These are phyloP conservation scores for Microtus ochrogaster DNA, from an alignment of 2,113 vertebrate genomes.

Conservation along the genomic window DNA sequence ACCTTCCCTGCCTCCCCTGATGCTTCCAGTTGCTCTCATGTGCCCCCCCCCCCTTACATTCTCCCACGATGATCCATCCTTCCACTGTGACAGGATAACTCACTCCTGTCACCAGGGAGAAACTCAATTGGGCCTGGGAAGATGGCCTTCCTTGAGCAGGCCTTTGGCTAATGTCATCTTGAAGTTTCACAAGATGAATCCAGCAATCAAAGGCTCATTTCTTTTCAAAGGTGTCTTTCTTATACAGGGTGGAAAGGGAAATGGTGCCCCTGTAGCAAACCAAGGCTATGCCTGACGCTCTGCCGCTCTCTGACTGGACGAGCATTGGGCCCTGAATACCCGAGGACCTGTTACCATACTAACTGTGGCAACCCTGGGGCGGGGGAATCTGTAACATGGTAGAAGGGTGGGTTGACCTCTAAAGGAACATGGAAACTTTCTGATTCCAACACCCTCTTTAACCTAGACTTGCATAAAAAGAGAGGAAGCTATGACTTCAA, in stretches of 20 bases:
- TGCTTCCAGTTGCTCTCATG: not conserved
- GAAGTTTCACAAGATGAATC: not conserved
- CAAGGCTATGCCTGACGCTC: not conserved
- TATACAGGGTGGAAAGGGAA: not conserved
- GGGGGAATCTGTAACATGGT: not conserved
- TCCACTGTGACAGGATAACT: rapidly evolving
- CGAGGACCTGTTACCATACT: not conserved
- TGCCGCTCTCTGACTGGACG: too few relatives aligned
- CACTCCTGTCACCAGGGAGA: not conserved
- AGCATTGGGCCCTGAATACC: not conserved
- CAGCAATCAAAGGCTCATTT: not conserved
- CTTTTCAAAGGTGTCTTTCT: not conserved
- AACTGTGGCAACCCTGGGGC: not conserved
- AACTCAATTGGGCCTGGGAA: not conserved
- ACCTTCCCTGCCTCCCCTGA: not conserved
- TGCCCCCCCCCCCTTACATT: not conserved
- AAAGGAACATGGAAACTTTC: not conserved
- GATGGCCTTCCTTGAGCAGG: not conserved
- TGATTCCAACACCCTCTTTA: not conserved
- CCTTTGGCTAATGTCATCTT: not conserved
- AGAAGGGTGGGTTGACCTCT: not conserved
- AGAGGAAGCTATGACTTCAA: not conserved
- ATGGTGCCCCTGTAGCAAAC: not conserved
- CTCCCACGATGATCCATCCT: not conserved
- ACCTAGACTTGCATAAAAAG: not conserved